Evolutionary conservation across 2,888 invertebrate species (phyloP).

Genomic region (Xylota sylvarum): DNA sequence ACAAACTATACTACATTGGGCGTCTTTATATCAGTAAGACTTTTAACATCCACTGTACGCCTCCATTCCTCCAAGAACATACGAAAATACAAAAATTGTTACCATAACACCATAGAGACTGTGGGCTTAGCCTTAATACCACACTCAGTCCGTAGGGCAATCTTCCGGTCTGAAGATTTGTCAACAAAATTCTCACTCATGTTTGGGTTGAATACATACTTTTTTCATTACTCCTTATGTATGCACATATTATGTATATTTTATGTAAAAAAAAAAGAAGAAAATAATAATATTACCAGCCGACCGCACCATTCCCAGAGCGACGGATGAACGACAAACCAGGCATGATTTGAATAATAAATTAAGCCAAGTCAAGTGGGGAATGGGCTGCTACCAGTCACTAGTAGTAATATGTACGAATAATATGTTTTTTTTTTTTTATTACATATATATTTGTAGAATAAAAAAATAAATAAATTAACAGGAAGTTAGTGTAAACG

Average conservation of each 20-base stretch:
- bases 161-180: constrained; percentile 50
- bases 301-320: constrained; percentile 17
- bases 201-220: constrained; percentile 25
- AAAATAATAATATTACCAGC: not conserved
- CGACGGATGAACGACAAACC: constrained; percentile 49
- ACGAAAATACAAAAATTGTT: constrained; percentile 1
- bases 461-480: constrained; percentile 53
- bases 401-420: not conserved
- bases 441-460: not conserved
- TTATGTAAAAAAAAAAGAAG: constrained; percentile 5
- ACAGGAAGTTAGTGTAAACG: constrained; percentile 29
- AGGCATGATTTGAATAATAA: constrained; percentile 62
- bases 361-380: constrained; percentile 9
- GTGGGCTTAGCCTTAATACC: constrained; percentile 16
- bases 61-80: not conserved
- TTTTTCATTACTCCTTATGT: constrained; percentile 24
- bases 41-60: constrained; percentile 5
- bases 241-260: constrained; percentile 28
- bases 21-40: constrained; percentile 1
- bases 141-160: constrained; percentile 19
- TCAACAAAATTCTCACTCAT: constrained; percentile 39
- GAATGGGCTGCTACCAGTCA: not conserved
- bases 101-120: constrained; percentile 7
- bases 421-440: not conserved
- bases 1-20: no score